A percentile compares a stretch with the other conserved stretches of the same genome.
phyloP scores from a whole-genome alignment of 2,113 vertebrate species.

The Atractosteus spatula region DNA sequence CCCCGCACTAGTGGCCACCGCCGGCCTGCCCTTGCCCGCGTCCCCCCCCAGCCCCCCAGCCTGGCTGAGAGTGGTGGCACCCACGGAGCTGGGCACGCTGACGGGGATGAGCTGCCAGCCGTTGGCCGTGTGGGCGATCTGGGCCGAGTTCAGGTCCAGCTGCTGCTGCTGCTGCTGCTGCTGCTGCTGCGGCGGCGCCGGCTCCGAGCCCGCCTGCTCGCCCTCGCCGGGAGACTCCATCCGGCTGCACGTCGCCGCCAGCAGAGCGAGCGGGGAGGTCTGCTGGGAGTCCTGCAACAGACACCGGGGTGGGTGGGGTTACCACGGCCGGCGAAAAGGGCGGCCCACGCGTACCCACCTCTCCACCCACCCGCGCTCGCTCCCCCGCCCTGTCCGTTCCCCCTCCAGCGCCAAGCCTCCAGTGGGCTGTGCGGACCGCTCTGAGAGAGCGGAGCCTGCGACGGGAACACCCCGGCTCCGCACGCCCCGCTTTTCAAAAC shows the following conservation, averaged over 20 bases:
- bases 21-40: constrained; percentile 66
- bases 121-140: constrained; percentile 80
- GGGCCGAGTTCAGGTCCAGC: constrained; percentile 78
- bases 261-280: constrained; percentile 88
- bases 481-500: constrained; percentile 53
- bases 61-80: constrained; percentile 66
- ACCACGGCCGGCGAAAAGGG: constrained; percentile 19
- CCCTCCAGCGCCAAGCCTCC: constrained; percentile 57
- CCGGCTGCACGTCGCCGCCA: constrained; percentile 95
- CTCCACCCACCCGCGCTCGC: constrained; percentile 64
- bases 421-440: constrained; percentile 63
- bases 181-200: constrained; percentile 61
- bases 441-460: constrained; percentile 46
- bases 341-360: constrained; percentile 50
- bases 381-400: constrained; percentile 64
- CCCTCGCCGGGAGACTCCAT: constrained; percentile 90
- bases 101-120: constrained; percentile 90
- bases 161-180: constrained; percentile 63
- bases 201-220: constrained; percentile 70
- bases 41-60: constrained; percentile 50
- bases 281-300: constrained; percentile 82
- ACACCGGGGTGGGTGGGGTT: constrained; percentile 7
- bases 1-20: constrained; percentile 53
- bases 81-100: constrained; percentile 46
- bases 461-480: constrained; percentile 66